Evolutionary conservation across 2,888 invertebrate genomes (phyloP), one percentile per base, ranked within the genome.

Genomic region (Pherbina coryleti): DNA sequence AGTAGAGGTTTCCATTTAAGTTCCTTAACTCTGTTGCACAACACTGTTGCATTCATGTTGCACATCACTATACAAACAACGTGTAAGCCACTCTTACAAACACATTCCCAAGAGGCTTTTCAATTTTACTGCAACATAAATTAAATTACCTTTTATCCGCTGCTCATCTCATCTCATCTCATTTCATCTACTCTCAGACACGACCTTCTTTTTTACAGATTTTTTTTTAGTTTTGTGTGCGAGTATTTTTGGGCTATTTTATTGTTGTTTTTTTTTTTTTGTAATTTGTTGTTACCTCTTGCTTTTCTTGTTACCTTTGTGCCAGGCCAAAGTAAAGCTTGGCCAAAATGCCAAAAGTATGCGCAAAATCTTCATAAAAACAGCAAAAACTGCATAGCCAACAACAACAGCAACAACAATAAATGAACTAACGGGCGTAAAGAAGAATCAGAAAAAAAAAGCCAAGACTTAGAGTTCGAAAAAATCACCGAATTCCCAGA

Each of bases 121-220:
- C 81, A 82, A 82, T 82, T 83, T 81, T 83, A 83, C 83, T 83
- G 83, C 83, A 83, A 81, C 83, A 83, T 83, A 83, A 83, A 83
- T 83, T 83, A 82, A 81, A 82, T 83, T 83, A 82, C 80, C 81
- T 82, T 70, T 67, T 78, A 74, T 53, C 57, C 74, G 66, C 34
- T 62, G 28, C 67, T 75, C 62, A 60, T 75, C 70, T 62, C 75
- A 62, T 70, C 73, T 53, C 62, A 17, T 31, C 17, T 25, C 71
- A n/a, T 57, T 37, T 72, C 22, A 14, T 31, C 34, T 17, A 28
- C 17, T 28, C 55, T 49, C 28, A 49, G 51, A 37, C 69, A 49
- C 51, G 51, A 57, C 37, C 57, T 55, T n/a, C 34, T 57, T 28
- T 72, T 72, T 5, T 55, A 11, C 9, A 11, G 31, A 8, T 11